A percentile compares a stretch with the other conserved stretches of the same genome.
These are phyloP conservation scores for Prosapia bicincta DNA, from an alignment of 2,888 invertebrate species.

Conservation along the genomic window DNA sequence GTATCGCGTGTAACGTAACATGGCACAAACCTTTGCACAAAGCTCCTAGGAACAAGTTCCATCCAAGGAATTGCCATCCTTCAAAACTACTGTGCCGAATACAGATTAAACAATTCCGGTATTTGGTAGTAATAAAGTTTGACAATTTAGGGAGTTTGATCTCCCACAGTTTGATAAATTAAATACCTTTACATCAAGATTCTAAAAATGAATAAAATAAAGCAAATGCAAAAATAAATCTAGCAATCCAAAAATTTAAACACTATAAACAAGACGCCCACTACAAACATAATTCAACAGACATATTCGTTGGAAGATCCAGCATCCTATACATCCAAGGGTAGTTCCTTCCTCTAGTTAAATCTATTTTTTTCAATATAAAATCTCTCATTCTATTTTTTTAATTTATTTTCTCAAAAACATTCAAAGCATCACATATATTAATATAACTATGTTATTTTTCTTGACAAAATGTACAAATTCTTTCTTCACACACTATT, in stretches of 20 bases:
- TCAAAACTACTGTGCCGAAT: slow-evolving; percentile 17
- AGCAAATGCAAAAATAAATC: slow-evolving; percentile 27
- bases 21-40: neutral
- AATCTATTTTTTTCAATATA: slow-evolving; percentile 28
- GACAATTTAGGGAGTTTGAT: slow-evolving; percentile 18
- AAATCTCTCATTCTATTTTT: slow-evolving; percentile 32
- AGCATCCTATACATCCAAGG: slow-evolving; percentile 19
- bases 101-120: slow-evolving; percentile 14
- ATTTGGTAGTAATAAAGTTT: slow-evolving; percentile 13
- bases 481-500: slow-evolving; percentile 9
- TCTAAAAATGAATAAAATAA: slow-evolving; percentile 21
- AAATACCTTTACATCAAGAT: slow-evolving; percentile 24
- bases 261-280: slow-evolving; percentile 12
- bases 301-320: slow-evolving; percentile 33
- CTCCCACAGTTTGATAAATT: slow-evolving; percentile 18
- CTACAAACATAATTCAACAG: neutral
- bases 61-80: neutral
- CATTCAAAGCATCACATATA: slow-evolving; percentile 39
- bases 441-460: slow-evolving; percentile 29
- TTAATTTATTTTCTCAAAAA: slow-evolving; percentile 34
- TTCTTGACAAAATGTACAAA: slow-evolving; percentile 27
- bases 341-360: slow-evolving; percentile 22
- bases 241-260: slow-evolving; percentile 21
- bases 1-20: neutral
- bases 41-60: neutral